A percentile compares a stretch with the other conserved stretches of the same genome.
These are phyloP conservation scores for Erebia ligea DNA, from an alignment of 2,888 invertebrate species.

Conservation along the genomic window DNA sequence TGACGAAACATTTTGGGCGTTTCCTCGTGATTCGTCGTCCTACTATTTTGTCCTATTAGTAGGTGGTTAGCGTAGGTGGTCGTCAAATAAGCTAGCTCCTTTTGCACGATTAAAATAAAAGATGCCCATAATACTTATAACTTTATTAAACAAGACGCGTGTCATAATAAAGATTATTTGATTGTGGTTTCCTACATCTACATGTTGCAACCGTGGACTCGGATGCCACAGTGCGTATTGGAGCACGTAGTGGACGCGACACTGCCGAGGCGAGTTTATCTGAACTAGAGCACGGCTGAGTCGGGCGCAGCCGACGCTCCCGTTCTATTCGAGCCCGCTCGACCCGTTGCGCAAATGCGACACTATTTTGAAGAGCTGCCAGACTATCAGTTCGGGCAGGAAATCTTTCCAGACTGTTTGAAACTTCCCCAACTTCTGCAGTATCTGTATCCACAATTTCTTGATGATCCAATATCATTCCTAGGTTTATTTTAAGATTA, in stretches of 20 bases:
- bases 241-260: slow-evolving; percentile 55
- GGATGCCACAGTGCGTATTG: slow-evolving; percentile 48
- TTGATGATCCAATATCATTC: slow-evolving; percentile 78
- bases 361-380: slow-evolving; percentile 61
- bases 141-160: slow-evolving; percentile 54
- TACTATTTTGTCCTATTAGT: too few species aligned
- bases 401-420: slow-evolving; percentile 46
- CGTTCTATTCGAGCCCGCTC: slow-evolving; percentile 57
- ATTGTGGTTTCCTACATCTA: slow-evolving; percentile 54
- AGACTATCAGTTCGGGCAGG: slow-evolving; percentile 65
- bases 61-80: too few species aligned
- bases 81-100: too few species aligned
- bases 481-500: slow-evolving; percentile 70
- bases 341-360: slow-evolving; percentile 60
- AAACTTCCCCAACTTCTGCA: slow-evolving; percentile 51
- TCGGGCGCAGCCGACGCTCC: slow-evolving; percentile 54
- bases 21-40: too few species aligned
- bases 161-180: slow-evolving; percentile 59
- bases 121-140: neutral
- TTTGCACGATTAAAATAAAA: neutral
- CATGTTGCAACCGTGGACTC: slow-evolving; percentile 38
- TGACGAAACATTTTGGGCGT: too few species aligned
- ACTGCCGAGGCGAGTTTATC: slow-evolving; percentile 56
- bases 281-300: slow-evolving; percentile 51
- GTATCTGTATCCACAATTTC: slow-evolving; percentile 73